phyloP scores from a whole-genome alignment of 30 jellyfish, hydroid and myxozoan species.

The Aurelia sp. region DNA sequence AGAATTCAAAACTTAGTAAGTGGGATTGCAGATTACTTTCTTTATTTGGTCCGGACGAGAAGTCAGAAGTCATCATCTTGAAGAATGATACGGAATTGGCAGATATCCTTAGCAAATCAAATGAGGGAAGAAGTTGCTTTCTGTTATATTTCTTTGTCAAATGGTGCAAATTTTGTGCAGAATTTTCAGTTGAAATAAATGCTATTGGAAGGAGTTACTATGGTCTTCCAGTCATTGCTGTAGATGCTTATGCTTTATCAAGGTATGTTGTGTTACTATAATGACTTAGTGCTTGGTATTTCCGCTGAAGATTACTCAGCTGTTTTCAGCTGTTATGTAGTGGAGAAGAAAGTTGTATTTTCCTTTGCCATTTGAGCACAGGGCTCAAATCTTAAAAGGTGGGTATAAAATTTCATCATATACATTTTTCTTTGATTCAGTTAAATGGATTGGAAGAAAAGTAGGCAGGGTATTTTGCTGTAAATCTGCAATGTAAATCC shows the following conservation, averaged over 20 bases:
- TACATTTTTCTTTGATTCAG: too few species aligned
- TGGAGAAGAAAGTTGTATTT: too few species aligned
- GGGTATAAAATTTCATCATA: too few species aligned
- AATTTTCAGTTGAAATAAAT: slow-evolving; percentile 38
- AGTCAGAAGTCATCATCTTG: slow-evolving; percentile 13
- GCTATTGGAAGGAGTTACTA: slow-evolving; percentile 25
- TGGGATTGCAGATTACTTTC: slow-evolving; percentile 48
- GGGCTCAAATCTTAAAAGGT: too few species aligned
- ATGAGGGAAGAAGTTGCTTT: slow-evolving; percentile 47
- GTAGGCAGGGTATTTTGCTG: too few species aligned
- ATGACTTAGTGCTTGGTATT: too few species aligned
- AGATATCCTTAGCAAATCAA: slow-evolving; percentile 16
- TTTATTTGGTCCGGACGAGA: background rate
- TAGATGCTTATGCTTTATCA: slow-evolving; percentile 49
- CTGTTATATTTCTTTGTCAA: slow-evolving; percentile 47
- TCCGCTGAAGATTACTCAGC: too few species aligned
- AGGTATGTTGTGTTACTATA: slow-evolving; percentile 18
- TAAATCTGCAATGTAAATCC: too few species aligned
- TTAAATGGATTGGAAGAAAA: too few species aligned
- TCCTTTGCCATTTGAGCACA: too few species aligned
- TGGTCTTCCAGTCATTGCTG: slow-evolving; percentile 62
- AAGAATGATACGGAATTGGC: slow-evolving; percentile 50
- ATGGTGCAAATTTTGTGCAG: slow-evolving; percentile 69
- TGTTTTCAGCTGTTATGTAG: too few species aligned
- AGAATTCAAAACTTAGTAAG: background rate